These are phyloP conservation scores for Clanis bilineata DNA, from an alignment of 2,888 invertebrate genomes.

Conservation along the genomic window DNA sequence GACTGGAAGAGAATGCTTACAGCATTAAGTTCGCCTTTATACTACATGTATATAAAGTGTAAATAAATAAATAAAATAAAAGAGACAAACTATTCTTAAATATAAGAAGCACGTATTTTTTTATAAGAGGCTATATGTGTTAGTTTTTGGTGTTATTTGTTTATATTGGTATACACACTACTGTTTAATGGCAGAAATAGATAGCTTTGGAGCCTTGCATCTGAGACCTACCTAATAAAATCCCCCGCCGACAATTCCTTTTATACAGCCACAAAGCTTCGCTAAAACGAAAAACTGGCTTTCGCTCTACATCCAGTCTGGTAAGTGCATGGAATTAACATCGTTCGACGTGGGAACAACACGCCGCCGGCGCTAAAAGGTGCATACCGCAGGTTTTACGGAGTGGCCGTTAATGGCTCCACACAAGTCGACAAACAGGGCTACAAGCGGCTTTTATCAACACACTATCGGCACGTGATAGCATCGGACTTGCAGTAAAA, in stretches of 20 bases:
- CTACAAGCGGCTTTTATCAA: constrained; percentile 2
- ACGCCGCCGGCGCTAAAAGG: background rate
- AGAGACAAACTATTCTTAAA: no score
- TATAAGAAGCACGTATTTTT: no score
- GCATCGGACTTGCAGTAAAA: background rate
- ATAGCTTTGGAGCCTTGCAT: no score
- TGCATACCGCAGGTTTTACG: background rate
- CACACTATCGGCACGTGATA: background rate
- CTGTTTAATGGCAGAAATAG: no score
- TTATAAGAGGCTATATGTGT: no score
- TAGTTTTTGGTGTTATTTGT: no score
- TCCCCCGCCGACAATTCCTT: background rate
- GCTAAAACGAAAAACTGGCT: background rate
- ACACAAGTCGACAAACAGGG: background rate
- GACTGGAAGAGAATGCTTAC: no score
- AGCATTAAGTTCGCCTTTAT: no score
- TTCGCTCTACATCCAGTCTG: background rate
- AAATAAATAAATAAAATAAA: no score
- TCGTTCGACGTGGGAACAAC: background rate
- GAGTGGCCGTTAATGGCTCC: constrained; percentile 6
- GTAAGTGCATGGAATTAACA: background rate
- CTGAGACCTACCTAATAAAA: no score
- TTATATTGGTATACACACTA: no score
- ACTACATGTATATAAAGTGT: no score
- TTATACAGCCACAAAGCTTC: background rate